Percentiles rank a stretch among this genome's conserved stretches.
These are phyloP conservation scores for Imbricaverruca yamaguchii DNA, from an alignment of 2,888 invertebrate species.

Conservation along the genomic window DNA sequence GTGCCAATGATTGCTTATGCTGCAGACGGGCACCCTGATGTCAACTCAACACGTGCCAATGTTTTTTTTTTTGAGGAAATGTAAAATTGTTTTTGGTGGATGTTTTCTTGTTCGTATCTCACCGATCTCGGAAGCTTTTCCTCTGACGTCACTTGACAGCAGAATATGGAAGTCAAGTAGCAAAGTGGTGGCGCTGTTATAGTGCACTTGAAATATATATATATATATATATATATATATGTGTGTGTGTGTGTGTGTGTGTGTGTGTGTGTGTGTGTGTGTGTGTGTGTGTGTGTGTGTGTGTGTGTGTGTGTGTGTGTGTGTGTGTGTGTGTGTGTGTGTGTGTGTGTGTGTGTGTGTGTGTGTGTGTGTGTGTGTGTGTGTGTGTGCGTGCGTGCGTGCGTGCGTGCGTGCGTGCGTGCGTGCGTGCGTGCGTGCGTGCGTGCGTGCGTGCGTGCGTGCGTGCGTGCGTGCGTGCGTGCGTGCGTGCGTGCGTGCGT, in stretches of 20 bases:
- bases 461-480: neutral
- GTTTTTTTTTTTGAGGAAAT: too few relatives aligned
- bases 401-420: neutral
- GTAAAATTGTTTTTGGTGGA: too few relatives aligned
- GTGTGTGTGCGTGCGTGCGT: neutral
- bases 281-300: constrained; percentile 3
- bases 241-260: constrained; percentile 5
- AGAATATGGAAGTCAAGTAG: too few relatives aligned
- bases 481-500: neutral
- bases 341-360: constrained; percentile 1
- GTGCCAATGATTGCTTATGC: too few relatives aligned
- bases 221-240: constrained; percentile 16
- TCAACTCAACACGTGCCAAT: too few relatives aligned
- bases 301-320: neutral
- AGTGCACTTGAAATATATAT: neutral
- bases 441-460: neutral
- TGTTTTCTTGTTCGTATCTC: too few relatives aligned
- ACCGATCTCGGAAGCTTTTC: too few relatives aligned
- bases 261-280: constrained; percentile 1
- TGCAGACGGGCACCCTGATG: too few relatives aligned
- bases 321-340: constrained; percentile 5
- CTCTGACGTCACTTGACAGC: too few relatives aligned
- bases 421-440: neutral
- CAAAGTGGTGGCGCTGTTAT: too few relatives aligned
- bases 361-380: neutral